phyloP scores from a whole-genome alignment of 1,140 invertebrate genomes.

The Aphidius ervi region DNA sequence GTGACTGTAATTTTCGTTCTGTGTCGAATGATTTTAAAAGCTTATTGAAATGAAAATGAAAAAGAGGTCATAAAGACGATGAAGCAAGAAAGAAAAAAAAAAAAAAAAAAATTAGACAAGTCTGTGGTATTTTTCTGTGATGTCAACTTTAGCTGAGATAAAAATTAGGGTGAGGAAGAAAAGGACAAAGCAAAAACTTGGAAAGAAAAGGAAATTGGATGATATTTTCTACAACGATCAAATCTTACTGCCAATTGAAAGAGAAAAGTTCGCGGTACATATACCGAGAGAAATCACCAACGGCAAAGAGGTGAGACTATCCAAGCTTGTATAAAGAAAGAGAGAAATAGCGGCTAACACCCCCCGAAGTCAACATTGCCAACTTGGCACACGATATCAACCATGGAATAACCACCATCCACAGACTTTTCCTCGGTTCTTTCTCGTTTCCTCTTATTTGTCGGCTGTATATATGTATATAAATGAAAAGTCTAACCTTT shows the following conservation, averaged over 20 bases:
- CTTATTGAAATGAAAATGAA: neutral
- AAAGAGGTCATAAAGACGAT: slow-evolving; percentile 12
- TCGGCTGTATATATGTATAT: too few species aligned
- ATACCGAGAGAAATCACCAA: slow-evolving; percentile 40
- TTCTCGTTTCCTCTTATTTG: neutral
- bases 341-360: too few species aligned
- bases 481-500: slow-evolving; percentile 1
- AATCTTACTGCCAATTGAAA: slow-evolving; percentile 52
- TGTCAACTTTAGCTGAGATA: slow-evolving; percentile 14
- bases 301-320: slow-evolving; percentile 25
- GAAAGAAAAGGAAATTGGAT: slow-evolving; percentile 48
- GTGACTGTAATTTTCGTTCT: too few species aligned
- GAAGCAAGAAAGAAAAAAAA: slow-evolving; percentile 3
- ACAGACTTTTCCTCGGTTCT: neutral
- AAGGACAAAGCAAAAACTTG: slow-evolving; percentile 21
- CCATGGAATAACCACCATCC: neutral
- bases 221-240: slow-evolving; percentile 51
- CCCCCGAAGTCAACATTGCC: too few species aligned
- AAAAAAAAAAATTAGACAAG: neutral
- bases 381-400: too few species aligned
- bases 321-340: too few species aligned
- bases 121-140: neutral
- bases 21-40: too few species aligned
- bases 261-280: slow-evolving; percentile 48
- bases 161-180: slow-evolving; percentile 8